Evolutionary conservation across 2,113 vertebrate species (phyloP).

Genomic region (Etheostoma spectabile): DNA sequence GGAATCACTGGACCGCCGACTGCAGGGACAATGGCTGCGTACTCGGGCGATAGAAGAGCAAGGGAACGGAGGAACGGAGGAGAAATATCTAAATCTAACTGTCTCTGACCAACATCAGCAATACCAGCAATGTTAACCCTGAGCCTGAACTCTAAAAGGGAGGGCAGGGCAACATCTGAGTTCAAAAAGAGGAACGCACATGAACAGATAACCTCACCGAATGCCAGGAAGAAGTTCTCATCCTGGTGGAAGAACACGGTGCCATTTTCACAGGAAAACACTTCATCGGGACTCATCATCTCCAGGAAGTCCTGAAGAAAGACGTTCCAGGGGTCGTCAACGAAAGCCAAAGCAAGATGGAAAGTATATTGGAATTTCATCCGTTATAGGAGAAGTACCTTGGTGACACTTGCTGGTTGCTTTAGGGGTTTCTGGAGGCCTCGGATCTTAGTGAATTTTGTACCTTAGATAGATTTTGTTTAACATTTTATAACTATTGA

Average conservation of each 20-base stretch:
- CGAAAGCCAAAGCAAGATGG: not conserved
- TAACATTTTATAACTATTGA: not conserved
- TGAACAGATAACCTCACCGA: constrained; percentile 60
- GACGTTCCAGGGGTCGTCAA: too few species aligned
- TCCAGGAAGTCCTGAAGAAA: constrained; percentile 60
- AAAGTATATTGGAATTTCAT: not conserved
- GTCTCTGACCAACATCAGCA: not conserved
- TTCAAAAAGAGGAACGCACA: not conserved
- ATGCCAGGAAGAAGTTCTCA: constrained; percentile 70
- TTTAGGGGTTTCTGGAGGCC: constrained; percentile 46
- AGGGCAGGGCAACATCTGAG: not conserved
- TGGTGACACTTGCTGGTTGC: constrained; percentile 32
- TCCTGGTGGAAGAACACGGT: constrained; percentile 74
- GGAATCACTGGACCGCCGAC: too few species aligned
- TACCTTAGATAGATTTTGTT: constrained; percentile 46
- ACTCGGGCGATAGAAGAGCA: too few species aligned
- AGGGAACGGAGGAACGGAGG: too few species aligned
- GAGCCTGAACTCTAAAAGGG: not conserved
- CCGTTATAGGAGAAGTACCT: constrained; percentile 41
- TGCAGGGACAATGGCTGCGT: too few species aligned
- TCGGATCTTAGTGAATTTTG: constrained; percentile 52
- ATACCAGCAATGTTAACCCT: not conserved
- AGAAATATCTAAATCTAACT: too few species aligned
- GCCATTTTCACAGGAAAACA: constrained; percentile 78
- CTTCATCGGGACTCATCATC: constrained; percentile 47